Evolutionary conservation across 2,797 vertebrate genomes (phyloP), one percentile per base, ranked within the genome.

Genomic region (Platalea minor): DNA sequence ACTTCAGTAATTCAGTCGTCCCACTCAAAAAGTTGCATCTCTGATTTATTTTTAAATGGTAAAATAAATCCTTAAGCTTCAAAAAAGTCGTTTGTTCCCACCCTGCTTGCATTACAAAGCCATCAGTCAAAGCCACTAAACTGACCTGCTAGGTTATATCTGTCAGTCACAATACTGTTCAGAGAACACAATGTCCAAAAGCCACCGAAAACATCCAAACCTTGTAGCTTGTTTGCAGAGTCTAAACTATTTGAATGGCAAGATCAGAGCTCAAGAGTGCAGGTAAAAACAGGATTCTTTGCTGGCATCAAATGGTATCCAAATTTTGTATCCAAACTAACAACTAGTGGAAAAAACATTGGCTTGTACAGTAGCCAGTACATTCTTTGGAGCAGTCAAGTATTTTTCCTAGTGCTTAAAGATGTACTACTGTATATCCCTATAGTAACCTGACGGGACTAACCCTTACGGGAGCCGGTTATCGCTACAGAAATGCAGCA

Each of bases 141-240:
- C 89, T 39, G 60, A 78, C 93, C 19, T 64, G 21, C 85, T 80
- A 89, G 95, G 86, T 93, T 96, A 94, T 57, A 92, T 72, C 88
- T 89, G 91, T 91, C 97, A 93, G 96, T 80, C 82, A 84, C 5
- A 45, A 91, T 83, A 79, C 63, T 86, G 81, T 96, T 95, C 87
- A 87, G 94, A 93, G 95, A 97, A 94, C 80, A 73, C 37, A 75
- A 96, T 81, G 63, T 96, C 91, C 92, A 53, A 95, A 94, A 96
- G 92, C 97, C 96, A 97, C 96, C 89, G 70, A 95, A 96, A 97
- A 93, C 88, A 89, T 87, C 95, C 93, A 83, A 69, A 85, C 82
- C 65, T 85, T 89, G 75, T 63, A 59, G 57, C 92, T 68, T 80
- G 64, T 70, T 77, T 77, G 53, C 90, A 31, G 60, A 95, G 19